Conservation (phyloP, 2,888 invertebrate genomes). For the Trisateles emortualis region DNA sequence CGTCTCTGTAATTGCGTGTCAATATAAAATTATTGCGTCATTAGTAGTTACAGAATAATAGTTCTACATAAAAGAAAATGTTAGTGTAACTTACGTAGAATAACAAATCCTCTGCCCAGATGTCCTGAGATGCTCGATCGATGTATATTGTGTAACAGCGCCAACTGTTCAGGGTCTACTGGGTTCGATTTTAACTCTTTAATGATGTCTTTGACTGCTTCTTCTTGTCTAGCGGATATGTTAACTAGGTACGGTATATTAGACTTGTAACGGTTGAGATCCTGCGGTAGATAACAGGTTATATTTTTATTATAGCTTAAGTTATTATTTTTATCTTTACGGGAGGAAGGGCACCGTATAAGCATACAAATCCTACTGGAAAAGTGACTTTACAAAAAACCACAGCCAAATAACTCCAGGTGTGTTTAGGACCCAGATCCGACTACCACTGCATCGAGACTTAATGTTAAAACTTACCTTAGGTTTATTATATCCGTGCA, state of each 20-base stretch:
- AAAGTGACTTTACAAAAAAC: too few species aligned
- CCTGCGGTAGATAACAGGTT: constrained; percentile 41
- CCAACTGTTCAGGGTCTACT: constrained; percentile 65
- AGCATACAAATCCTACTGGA: too few species aligned
- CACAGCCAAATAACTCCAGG: too few species aligned
- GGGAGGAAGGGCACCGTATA: too few species aligned
- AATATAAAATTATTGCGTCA: background rate
- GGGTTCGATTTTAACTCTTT: constrained; percentile 58
- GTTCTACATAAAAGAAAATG: too few species aligned
- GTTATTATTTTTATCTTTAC: too few species aligned
- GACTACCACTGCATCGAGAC: too few species aligned
- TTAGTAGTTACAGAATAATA: too few species aligned
- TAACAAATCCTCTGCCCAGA: constrained; percentile 62
- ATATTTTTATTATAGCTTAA: background rate
- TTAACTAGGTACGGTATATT: constrained; percentile 60
- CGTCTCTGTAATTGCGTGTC: constrained; percentile 48
- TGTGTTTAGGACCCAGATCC: too few species aligned
- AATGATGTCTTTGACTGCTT: constrained; percentile 53
- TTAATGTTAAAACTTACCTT: too few species aligned
- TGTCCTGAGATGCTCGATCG: constrained; percentile 57
- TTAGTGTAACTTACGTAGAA: constrained; percentile 52
- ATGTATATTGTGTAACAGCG: constrained; percentile 64
- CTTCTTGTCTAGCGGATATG: constrained; percentile 62
- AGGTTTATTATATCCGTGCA: constrained; percentile 62
- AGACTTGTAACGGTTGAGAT: constrained; percentile 55